phyloP scores from a whole-genome alignment of 2,888 invertebrate species.

The Drosophila rellima region DNA sequence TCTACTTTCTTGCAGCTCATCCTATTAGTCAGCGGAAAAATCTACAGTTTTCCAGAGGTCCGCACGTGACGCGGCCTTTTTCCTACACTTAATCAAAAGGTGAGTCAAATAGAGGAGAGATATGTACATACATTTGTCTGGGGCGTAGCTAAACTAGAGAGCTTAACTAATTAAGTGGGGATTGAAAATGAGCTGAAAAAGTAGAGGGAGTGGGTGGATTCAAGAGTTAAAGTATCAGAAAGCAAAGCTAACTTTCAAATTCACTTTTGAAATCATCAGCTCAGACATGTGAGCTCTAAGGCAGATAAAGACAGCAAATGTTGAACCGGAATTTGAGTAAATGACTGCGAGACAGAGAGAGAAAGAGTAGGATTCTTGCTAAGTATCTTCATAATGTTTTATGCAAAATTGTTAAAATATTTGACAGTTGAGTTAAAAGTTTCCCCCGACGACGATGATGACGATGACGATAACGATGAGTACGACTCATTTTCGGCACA shows the following conservation, averaged over 20 bases:
- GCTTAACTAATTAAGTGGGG: constrained; percentile 51
- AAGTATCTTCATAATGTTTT: constrained; percentile 74
- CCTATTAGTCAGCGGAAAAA: constrained; percentile 72
- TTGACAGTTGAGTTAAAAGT: constrained; percentile 79
- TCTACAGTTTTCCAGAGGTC: constrained; percentile 31
- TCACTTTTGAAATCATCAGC: constrained; percentile 63
- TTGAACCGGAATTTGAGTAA: constrained; percentile 10
- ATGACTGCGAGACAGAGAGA: neutral
- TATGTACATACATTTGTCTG: constrained; percentile 6
- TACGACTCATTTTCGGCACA: constrained; percentile 42
- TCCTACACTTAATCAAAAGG: constrained; percentile 66
- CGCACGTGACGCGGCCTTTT: constrained; percentile 71
- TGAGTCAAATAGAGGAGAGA: constrained; percentile 41
- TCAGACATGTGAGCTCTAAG: constrained; percentile 37
- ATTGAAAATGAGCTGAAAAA: neutral
- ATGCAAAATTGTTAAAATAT: constrained; percentile 81
- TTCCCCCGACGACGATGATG: constrained; percentile 53
- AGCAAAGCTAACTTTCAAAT: constrained; percentile 51
- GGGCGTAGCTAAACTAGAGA: constrained; percentile 17
- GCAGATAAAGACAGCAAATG: constrained; percentile 12
- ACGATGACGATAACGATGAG: constrained; percentile 8
- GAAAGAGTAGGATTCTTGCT: constrained; percentile 2
- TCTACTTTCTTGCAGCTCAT: constrained; percentile 37
- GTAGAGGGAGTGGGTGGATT: neutral
- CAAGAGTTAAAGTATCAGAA: constrained; percentile 12